phyloP scores from a whole-genome alignment of 2,797 vertebrate genomes.

The Vultur gryphus region DNA sequence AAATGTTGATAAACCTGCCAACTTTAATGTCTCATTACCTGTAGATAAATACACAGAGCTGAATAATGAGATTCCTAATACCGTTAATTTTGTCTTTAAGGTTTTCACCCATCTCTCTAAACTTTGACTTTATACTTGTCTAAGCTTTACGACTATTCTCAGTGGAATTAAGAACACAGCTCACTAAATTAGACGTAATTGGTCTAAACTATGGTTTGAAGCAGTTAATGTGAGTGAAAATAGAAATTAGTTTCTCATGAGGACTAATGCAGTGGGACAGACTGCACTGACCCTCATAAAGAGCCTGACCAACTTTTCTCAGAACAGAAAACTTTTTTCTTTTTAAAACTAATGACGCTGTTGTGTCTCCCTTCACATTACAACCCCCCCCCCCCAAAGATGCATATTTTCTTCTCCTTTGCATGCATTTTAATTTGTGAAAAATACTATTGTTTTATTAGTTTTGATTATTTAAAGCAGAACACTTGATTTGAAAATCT shows the following conservation, averaged over 20 bases:
- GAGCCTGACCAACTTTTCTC: neutral
- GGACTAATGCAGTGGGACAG: constrained; percentile 39
- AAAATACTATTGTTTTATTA: neutral
- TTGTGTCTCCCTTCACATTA: neutral
- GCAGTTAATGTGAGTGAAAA: constrained; percentile 47
- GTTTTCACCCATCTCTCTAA: neutral
- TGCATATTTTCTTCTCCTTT: neutral
- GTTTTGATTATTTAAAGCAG: neutral
- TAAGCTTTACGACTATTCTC: neutral
- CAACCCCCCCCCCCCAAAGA: neutral
- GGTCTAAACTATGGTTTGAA: constrained; percentile 12
- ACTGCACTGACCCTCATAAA: constrained; percentile 38
- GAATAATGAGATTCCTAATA: neutral
- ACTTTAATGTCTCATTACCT: neutral
- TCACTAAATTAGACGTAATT: constrained; percentile 51
- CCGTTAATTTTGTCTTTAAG: neutral
- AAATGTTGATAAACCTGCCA: neutral
- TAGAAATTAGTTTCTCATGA: constrained; percentile 40
- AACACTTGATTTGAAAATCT: neutral
- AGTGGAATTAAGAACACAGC: neutral
- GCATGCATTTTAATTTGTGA: neutral
- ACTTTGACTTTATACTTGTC: neutral
- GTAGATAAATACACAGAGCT: neutral
- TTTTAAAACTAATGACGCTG: neutral
- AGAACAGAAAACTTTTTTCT: neutral